These are phyloP conservation scores for Hestina assimilis DNA, from an alignment of 1,140 invertebrate genomes.

Conservation along the genomic window DNA sequence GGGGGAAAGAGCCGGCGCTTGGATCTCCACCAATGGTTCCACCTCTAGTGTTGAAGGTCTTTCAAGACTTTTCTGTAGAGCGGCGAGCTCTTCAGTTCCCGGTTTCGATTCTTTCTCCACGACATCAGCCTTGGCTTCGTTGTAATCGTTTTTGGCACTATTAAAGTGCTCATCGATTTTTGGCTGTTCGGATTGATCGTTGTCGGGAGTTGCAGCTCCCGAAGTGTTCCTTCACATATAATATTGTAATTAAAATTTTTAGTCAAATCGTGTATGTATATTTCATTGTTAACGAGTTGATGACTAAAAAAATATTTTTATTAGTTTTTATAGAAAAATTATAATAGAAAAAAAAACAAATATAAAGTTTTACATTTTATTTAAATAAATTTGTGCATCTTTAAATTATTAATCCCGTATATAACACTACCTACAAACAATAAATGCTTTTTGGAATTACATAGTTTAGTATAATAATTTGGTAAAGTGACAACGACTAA, in stretches of 20 bases:
- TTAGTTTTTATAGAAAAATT: too few species aligned
- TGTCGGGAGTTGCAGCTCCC: background rate
- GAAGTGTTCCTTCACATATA: constrained; percentile 6
- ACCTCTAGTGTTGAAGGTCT: constrained; percentile 40
- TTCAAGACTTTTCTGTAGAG: constrained; percentile 31
- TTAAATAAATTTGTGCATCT: constrained; percentile 11
- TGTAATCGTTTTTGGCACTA: background rate
- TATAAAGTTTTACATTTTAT: background rate
- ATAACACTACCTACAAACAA: constrained; percentile 6
- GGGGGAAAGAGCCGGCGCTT: constrained; percentile 20
- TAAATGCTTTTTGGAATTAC: constrained; percentile 18
- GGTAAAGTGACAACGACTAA: constrained; percentile 9
- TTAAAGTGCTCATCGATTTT: background rate
- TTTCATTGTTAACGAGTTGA: background rate
- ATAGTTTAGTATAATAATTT: constrained; percentile 6
- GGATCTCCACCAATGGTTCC: constrained; percentile 21
- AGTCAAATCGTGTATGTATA: background rate
- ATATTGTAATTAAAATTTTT: background rate
- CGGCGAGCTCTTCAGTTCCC: background rate
- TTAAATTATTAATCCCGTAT: background rate
- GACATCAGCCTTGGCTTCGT: too few species aligned
- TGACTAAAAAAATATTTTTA: too few species aligned
- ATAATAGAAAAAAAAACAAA: constrained; percentile 1
- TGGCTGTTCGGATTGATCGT: background rate
- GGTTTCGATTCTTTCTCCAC: background rate